Evolutionary conservation across 2,113 vertebrate species (phyloP).

Genomic region (Esox niger): DNA sequence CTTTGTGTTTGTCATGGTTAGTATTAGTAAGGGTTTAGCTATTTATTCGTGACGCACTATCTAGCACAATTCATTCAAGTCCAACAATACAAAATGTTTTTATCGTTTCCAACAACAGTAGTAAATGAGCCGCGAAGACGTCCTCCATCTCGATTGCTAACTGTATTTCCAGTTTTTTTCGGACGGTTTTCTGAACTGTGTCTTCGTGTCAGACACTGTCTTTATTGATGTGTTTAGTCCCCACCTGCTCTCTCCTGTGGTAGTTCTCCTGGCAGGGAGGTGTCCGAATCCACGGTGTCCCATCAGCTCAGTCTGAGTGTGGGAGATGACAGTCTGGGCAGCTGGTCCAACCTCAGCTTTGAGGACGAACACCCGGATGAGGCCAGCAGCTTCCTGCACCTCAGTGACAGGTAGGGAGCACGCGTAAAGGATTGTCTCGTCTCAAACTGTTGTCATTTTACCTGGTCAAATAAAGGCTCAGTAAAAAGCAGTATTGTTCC

Average conservation of each 20-base stretch:
- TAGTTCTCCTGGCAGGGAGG: slow-evolving; percentile 82
- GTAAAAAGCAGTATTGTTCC: no score
- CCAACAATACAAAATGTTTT: no score
- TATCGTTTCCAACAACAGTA: no score
- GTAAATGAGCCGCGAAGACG: no score
- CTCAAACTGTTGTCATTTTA: not conserved
- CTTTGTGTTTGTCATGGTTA: not conserved
- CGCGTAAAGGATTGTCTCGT: not conserved
- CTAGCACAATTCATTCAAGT: not conserved
- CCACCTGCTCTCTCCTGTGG: slow-evolving; percentile 7
- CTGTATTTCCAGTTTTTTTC: not conserved
- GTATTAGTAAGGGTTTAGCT: not conserved
- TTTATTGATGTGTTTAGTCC: no score
- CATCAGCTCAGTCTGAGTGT: slow-evolving; percentile 89
- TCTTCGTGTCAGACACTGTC: no score
- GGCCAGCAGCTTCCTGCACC: slow-evolving; percentile 96
- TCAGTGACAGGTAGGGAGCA: slow-evolving; percentile 91
- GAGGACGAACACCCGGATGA: slow-evolving; percentile 96
- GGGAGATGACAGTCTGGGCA: slow-evolving; percentile 94
- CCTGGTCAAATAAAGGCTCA: no score
- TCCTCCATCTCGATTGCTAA: no score
- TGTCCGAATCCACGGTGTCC: slow-evolving; percentile 82
- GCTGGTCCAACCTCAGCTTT: slow-evolving; percentile 97
- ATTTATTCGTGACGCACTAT: no score
- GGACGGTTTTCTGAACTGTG: not conserved